phyloP scores from a whole-genome alignment of 1,140 invertebrate genomes.

The Chymomyza costata region DNA sequence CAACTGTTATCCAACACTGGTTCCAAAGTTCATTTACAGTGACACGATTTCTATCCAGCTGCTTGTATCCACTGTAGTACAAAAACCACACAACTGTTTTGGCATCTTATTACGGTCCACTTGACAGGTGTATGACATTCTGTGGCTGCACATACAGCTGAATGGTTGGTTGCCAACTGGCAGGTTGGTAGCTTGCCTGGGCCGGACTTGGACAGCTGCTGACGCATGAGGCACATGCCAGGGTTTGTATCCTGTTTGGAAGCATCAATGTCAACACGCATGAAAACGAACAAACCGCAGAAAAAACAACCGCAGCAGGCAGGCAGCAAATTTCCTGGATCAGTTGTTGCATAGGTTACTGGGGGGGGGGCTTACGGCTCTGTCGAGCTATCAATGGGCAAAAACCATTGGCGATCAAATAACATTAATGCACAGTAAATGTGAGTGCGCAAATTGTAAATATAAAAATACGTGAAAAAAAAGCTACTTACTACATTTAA shows the following conservation, averaged over 20 bases:
- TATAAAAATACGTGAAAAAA: conserved; percentile 26
- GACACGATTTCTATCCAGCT: no score
- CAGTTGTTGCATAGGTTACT: no score
- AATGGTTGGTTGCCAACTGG: conserved; percentile 9
- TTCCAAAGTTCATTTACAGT: no score
- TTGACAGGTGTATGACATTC: conserved; percentile 70
- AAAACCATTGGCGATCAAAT: no score
- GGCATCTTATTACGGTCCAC: conserved; percentile 67
- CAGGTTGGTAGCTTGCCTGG: no score
- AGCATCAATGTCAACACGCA: conserved; percentile 47
- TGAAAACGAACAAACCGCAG: conserved; percentile 35
- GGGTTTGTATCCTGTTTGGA: conserved; percentile 19
- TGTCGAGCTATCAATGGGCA: conserved; percentile 54
- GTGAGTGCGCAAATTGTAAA: conserved; percentile 50
- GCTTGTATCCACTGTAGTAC: no score
- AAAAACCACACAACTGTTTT: conserved; percentile 68
- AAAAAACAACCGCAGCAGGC: no score
- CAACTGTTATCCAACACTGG: no score
- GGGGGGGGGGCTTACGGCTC: no score
- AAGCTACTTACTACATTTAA: no score
- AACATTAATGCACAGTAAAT: conserved; percentile 54
- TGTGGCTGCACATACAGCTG: conserved; percentile 56
- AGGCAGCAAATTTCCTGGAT: no score
- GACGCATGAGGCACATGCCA: conserved; percentile 11
- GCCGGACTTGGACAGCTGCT: conserved; percentile 20